Evolutionary conservation across 2,113 vertebrate genomes (phyloP), one percentile per base, ranked within the genome.

Genomic region (Opisthocomus hoazin): DNA sequence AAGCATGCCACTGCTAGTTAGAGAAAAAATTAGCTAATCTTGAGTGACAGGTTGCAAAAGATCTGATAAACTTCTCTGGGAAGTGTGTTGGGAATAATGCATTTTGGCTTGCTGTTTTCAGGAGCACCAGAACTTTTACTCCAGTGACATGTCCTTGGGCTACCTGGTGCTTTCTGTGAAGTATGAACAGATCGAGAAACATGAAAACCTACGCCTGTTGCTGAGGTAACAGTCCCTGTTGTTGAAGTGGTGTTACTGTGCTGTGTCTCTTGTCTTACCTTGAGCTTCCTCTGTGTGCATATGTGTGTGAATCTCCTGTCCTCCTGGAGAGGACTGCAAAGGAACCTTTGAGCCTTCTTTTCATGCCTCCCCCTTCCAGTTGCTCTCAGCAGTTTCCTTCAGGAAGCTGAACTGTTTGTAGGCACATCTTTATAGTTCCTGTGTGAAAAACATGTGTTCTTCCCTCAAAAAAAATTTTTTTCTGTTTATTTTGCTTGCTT

Each of bases 91-190:
- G 22, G 11, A 57, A 12, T 90, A 80, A 93, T 57, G 48, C 45
- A 15, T 82, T 79, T 77, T 93, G 70, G 48, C 53, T 93, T 92
- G 27, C 8, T 84, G 8, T 88, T 93, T 81, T 90, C 78, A 99
- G 99, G 98, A 99, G 90, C 99, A 99, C 97, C 98, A 99, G 85
- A 99, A 98, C 10, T 99, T 99, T 94, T 99, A 98, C 80, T 98
- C 98, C 34, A 97, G 97, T 87, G 99, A 99, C 88, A 82, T 97
- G 54, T 95, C 96, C 32, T 86, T 99, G 82, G 99, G 99, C 34
- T 98, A 97, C 9, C 83, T 99, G 50, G 97, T 99, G 83, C 98
- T 99, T 51, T 99, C 99, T 53, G 98, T 98, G 93, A 99, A 98
- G 97, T 98, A 99, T 80, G 99, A 99, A 94, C 98, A 99, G 73